These are phyloP conservation scores for Chrosomus eos DNA, from an alignment of 2,797 vertebrate genomes.

Conservation along the genomic window DNA sequence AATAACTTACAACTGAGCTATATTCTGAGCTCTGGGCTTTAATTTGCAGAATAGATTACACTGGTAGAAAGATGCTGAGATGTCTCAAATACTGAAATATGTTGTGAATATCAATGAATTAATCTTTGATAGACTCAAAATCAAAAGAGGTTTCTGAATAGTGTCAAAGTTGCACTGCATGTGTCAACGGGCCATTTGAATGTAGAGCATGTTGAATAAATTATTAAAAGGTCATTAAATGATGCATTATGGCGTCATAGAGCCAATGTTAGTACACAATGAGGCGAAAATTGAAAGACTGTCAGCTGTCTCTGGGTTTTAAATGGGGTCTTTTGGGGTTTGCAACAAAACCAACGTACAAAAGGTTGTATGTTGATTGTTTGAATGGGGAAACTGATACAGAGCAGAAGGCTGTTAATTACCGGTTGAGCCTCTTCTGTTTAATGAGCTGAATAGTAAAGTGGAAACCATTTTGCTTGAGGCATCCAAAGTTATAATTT, in stretches of 20 bases:
- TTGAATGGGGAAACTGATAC: constrained; percentile 53
- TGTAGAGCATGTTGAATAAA: background rate
- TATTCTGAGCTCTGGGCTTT: too few species aligned
- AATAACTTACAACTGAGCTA: background rate
- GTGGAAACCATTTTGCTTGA: constrained; percentile 57
- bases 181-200: background rate
- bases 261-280: background rate
- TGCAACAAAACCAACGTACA: background rate
- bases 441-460: constrained; percentile 58
- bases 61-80: background rate
- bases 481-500: constrained; percentile 25
- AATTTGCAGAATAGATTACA: background rate
- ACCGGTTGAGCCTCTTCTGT: constrained; percentile 5
- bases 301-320: background rate
- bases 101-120: background rate
- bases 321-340: background rate
- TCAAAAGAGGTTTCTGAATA: background rate
- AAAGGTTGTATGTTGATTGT: background rate
- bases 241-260: background rate
- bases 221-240: constrained; percentile 17
- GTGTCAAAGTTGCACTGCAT: background rate
- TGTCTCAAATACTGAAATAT: background rate
- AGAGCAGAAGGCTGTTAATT: constrained; percentile 4
- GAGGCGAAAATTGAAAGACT: background rate
- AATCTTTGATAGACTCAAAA: background rate